Conservation (phyloP, 2,113 vertebrate genomes). For the Rhizomys pruinosus region DNA sequence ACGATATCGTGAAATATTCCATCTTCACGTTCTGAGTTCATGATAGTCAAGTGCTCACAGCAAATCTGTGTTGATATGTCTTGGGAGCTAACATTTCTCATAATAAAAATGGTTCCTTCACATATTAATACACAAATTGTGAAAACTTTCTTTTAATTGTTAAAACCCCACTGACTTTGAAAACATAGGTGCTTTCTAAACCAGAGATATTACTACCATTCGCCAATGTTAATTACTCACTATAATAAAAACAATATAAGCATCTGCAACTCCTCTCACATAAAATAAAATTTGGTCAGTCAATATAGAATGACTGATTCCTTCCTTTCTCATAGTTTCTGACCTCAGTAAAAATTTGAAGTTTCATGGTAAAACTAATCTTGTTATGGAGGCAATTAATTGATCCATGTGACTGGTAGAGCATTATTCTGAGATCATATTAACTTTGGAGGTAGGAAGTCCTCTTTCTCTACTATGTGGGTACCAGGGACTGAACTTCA, state of each 20-base stretch:
- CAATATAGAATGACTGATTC: not conserved
- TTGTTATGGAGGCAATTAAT: not conserved
- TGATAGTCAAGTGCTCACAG: not conserved
- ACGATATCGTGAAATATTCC: not conserved
- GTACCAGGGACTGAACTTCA: not conserved
- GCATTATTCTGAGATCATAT: not conserved
- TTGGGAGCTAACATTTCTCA: constrained; percentile 9
- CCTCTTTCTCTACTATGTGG: not conserved
- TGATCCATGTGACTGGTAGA: not conserved
- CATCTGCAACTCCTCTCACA: not conserved
- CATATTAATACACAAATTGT: not conserved
- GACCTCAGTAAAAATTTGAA: not conserved
- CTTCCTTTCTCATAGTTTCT: not conserved
- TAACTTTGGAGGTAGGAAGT: not conserved
- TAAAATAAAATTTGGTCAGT: not conserved
- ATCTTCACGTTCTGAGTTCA: not conserved
- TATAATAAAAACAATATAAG: not conserved
- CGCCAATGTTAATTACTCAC: not conserved
- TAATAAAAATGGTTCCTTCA: not conserved
- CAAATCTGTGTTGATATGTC: not conserved
- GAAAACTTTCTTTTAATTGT: not conserved
- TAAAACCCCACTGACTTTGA: not conserved
- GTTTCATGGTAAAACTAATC: not conserved
- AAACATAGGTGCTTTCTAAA: not conserved
- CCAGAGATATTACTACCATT: not conserved